Base-by-base conservation (phyloP, 1,140 invertebrate species). In the Zeugodacus cucurbitae region DNA sequence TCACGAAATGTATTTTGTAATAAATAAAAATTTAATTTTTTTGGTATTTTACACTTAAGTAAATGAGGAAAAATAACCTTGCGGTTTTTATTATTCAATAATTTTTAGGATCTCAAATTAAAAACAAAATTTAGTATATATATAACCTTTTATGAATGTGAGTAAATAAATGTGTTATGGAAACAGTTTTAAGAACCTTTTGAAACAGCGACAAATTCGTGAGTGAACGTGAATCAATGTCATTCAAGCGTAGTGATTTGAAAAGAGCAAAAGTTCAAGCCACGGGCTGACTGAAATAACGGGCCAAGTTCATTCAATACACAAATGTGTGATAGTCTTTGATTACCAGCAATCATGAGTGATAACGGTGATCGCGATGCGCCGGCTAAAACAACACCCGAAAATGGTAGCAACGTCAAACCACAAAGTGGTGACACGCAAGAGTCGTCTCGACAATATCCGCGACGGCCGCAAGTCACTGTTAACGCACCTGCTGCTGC, bases 381-480 rank as follows among this genome's bases (percentile, higher is more conserved):
- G 17, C 26, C 57, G 85, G 22, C n/a, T 17, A 32, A 58, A 59
- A 26, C 48, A 29, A 37, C 74, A 44, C 74, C 74, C 22, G 29
- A 26, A 32, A 32, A 5, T 11, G 26, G 3, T 29, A 26, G 29
- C 44, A 17, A 57, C 85, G 57, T 34, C 14, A 86, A 86, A 34
- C 85, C 57, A 5, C 85, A 86, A 32, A 59, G 57, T 59, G n/a
- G 44, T 86, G 82, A 26, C 5, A 41, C 82, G 41, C 82, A 88
- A 64, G 89, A 88, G 0, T 87, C 70, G 3, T 87, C 70, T 82
- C 86, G 88, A 29, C 88, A 87, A 74, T 74, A 57, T 74, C 88
- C 87, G 41, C 48, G 54, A 7, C 88, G 58, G 22, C 88, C 82
- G 59, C 54, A 86, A 44, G 17, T 70, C 85, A 5, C 85, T 29